phyloP scores from a whole-genome alignment of 2,888 invertebrate genomes.

The Agrochola circellaris region DNA sequence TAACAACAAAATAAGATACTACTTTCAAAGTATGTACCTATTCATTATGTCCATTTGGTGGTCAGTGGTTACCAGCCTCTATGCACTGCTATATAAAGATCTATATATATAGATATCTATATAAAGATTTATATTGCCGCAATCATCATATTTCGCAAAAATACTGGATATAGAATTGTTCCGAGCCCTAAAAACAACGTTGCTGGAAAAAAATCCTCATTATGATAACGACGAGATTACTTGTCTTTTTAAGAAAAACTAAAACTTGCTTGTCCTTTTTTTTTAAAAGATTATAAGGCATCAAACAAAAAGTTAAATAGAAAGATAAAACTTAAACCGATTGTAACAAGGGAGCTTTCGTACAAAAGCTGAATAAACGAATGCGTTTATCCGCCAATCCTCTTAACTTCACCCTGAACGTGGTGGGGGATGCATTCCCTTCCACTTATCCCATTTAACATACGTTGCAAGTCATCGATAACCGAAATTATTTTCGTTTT shows the following conservation, averaged over 20 bases:
- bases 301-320: background rate
- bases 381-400: slow-evolving; percentile 40
- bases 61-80: background rate
- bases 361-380: slow-evolving; percentile 35
- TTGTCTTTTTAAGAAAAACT: background rate
- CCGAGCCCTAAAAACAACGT: background rate
- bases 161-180: background rate
- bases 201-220: background rate
- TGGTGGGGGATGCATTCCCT: slow-evolving; percentile 11
- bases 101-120: too few species aligned
- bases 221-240: background rate
- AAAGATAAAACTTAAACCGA: slow-evolving; percentile 17
- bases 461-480: slow-evolving; percentile 33
- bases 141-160: background rate
- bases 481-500: slow-evolving; percentile 11
- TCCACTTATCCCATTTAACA: slow-evolving; percentile 29
- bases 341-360: slow-evolving; percentile 21
- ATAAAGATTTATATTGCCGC: background rate
- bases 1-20: slow-evolving; percentile 1
- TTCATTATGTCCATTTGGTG: background rate
- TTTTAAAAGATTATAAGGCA: background rate
- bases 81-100: background rate
- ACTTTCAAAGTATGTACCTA: background rate
- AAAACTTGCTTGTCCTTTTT: background rate
- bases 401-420: slow-evolving; percentile 26